A percentile compares a stretch with the other conserved stretches of the same genome.
Evolutionary conservation across 2,113 vertebrate genomes (phyloP).

Genomic region (Acrocephalus kingi): DNA sequence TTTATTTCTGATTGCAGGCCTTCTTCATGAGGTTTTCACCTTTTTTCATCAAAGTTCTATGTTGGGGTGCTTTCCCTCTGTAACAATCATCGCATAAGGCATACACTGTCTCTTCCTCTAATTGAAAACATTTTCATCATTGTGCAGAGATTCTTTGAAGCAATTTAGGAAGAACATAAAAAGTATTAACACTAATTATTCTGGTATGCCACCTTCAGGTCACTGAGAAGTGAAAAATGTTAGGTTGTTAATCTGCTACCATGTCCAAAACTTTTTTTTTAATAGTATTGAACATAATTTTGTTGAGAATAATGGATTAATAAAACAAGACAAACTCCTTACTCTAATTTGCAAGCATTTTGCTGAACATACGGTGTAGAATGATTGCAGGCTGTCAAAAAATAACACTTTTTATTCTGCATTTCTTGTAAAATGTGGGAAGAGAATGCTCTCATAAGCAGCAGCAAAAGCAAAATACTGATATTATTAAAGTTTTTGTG

Average conservation of each 20-base stretch:
- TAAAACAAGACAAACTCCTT: not conserved
- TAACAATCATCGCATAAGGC: not conserved
- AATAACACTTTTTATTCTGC: not conserved
- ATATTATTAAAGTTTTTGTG: not conserved
- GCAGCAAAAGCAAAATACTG: not conserved
- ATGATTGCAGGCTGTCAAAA: not conserved
- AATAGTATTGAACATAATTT: not conserved
- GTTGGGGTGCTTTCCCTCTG: not conserved
- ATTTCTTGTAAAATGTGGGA: not conserved
- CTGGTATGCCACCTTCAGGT: constrained; percentile 13
- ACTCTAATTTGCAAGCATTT: not conserved
- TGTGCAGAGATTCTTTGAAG: not conserved
- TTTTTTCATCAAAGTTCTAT: not conserved
- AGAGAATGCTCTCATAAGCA: not conserved
- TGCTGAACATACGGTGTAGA: not conserved
- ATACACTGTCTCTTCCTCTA: not conserved
- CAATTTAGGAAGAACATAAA: not conserved
- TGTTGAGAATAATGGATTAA: not conserved
- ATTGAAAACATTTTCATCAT: not conserved
- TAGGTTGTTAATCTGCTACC: not conserved
- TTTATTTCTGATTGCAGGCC: not conserved
- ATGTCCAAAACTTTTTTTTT: not conserved
- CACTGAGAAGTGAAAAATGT: not conserved
- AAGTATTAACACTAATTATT: not conserved
- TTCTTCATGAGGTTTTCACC: not conserved